Base-by-base conservation (phyloP, 2,113 vertebrate species). In the Protobothrops flavoviridis region DNA sequence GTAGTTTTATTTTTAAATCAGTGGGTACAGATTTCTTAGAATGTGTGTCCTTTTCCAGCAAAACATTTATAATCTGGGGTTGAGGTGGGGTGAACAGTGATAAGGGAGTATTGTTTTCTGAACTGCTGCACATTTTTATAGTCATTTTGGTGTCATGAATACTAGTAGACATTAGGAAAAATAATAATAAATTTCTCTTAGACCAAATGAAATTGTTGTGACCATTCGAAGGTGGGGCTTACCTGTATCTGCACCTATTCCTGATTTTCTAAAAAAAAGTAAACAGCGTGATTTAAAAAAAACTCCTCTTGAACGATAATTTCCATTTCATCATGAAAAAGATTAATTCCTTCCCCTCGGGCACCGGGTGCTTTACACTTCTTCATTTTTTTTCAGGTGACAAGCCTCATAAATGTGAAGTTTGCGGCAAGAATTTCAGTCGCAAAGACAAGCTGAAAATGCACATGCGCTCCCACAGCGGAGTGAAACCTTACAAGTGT, bases 361-460 rank as follows among this genome's bases (percentile, higher is more conserved):
- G 26, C 29, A 64, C 61, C 12, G 26, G 15, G 7, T 81, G 74
- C n/a, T 21, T 81, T 20, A 81, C 74, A 43, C 21, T 81, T 81
- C 33, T 39, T 74, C 55, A 48, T 50, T 56, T 5, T 45, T 11
- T 93, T 24, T 90, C 52, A 99, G 99, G 99, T 26, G 99, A 99
- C 97, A 99, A 99, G 92, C 99, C 99, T 0, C 99, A 99, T 93
- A 99, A 99, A 94, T 99, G 99, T 33, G 99, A 99, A 61, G 98
- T 99, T 61, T 99, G 99, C 52, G 97, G 97, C 95, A 99, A 99
- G 94, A 98, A 98, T 94, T 99, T 99, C 95, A 99, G 99, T 91
- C 98, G 99, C 4, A 98, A 99, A 93, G 99, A 99, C 95, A 99
- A 99, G 96, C 98, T 99, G 92, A 99, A 99, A 97, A 99, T 99